Evolutionary conservation across 2,888 invertebrate genomes (phyloP), one percentile per base, ranked within the genome.

Genomic region (Melanotus villosus): DNA sequence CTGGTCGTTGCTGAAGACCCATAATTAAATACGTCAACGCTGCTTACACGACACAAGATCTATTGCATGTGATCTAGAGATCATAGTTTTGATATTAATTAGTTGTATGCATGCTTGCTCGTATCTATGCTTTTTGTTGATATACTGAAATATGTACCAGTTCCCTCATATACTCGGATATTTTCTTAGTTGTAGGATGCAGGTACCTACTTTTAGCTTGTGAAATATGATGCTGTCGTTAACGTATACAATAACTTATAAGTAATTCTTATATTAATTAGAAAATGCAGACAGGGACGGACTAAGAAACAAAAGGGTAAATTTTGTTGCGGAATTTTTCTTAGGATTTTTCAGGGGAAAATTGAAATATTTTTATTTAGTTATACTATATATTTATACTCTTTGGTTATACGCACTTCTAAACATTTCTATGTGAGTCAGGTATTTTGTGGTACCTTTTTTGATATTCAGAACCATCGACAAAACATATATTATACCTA

Each of bases 1-100:
- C 66, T 57, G 62, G 57, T 36, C 65, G 60, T 62, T 41, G 38
- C 41, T 58, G 50, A 62, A 65, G 60, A 58, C 64, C 54, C 34
- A 62, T 69, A 69, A 69, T 69, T 69, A 69, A 69, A 69, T 65
- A 65, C 68, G 62, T 65, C 68, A 59, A 30, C 45, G 43, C 41
- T 52, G 64, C 43, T 38, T 58, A 58, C 68, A 69, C 64, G 59
- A 65, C 68, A 59, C 18, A 65, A 64, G 68, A 69, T 69, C 68
- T 68, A 68, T 68, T 63, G 30, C 68, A 30, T 52, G 32, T 34
- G 43, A 38, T 54, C 36, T 56, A 34, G 50, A 50, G 50, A 36
- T 50, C 57, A 68, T 64, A 64, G 63, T 64, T 68, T 19, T 50
- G 58, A 63, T 63, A 68, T 68, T 68, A 63, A 68, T 68, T 64